Evolutionary conservation across 1,140 invertebrate species (phyloP), one percentile per base, ranked within the genome.

Genomic region (Lasioglossum albipes): DNA sequence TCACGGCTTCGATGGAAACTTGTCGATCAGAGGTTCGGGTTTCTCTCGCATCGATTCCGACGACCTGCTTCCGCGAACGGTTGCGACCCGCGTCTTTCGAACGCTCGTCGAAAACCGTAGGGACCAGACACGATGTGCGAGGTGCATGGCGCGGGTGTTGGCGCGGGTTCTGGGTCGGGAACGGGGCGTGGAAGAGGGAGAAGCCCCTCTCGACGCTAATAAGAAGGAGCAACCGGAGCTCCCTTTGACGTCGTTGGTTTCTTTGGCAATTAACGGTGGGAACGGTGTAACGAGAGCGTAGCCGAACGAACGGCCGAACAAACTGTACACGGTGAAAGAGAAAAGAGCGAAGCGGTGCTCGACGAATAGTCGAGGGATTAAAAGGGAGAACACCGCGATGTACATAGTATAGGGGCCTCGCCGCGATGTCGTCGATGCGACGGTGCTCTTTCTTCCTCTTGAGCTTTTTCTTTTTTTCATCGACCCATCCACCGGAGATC

Each of bases 251-350:
- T 71, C 45, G 7, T 71, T 41, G 67, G 31, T 64, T 64, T 71
- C 59, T 78, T 71, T 49, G 68, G 59, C 68, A 7, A 64, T 78
- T 69, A 54, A 27, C 16, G 75, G n/a, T 7, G 22, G 59, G 49
- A 67, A 66, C 64, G 62, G 36, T 67, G 64, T 45, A 75, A 75
- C 64, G 64, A 45, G 74, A 59, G 62, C 73, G 62, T 57, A 66
- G 49, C 20, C 13, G 45, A 20, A 49, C 52, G 52, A 54, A 54
- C 52, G 16, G 52, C 20, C 31, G 61, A 27, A 54, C 49, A 49
- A 27, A 42, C 71, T 31, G 18, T 10, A 52, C 16, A 62, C 22
- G 71, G 72, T 52, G 72, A 65, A 65, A 74, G 45, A 57, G 31
- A n/a, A 59, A 31, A 71, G 36, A n/a, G 42, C 3, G 41, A 49